Conservation (phyloP, 2,113 vertebrate species). For the Lepidiolamprologus cunningtoni region DNA sequence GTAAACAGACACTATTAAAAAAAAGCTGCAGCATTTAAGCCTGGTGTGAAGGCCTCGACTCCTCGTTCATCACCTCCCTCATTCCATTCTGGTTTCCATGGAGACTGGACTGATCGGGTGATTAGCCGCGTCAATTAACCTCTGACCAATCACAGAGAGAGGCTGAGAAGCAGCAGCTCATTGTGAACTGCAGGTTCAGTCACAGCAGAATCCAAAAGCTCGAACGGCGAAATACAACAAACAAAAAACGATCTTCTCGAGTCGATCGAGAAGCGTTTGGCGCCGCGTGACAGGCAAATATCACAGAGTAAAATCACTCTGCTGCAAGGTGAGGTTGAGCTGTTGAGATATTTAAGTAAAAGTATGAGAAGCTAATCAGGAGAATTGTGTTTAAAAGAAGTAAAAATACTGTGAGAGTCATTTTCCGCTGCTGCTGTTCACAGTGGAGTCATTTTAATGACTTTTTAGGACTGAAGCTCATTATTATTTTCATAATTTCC, state of each 20-base stretch:
- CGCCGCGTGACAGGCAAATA: not conserved
- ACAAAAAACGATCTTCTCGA: not conserved
- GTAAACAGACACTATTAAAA: not conserved
- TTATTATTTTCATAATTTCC: not conserved
- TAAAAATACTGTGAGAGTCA: not conserved
- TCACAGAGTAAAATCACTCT: not conserved
- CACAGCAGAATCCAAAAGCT: not conserved
- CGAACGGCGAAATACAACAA: not conserved
- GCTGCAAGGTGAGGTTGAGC: not conserved
- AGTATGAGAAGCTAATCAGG: not conserved
- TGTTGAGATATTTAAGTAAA: not conserved
- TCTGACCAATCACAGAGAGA: constrained; percentile 25
- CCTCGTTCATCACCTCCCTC: not conserved
- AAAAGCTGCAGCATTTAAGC: not conserved
- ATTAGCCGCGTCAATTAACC: constrained; percentile 52
- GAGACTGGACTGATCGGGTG: constrained; percentile 41
- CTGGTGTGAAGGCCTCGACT: not conserved
- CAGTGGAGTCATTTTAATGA: not conserved
- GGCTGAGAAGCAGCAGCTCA: not conserved
- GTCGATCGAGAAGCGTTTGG: not conserved
- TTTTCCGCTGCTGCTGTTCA: not conserved
- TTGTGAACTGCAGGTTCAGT: not conserved
- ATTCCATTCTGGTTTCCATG: constrained; percentile 38
- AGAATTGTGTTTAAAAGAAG: not conserved
- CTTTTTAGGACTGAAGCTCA: not conserved